Evolutionary conservation across 2,797 vertebrate genomes (phyloP).

Genomic region (Argya squamiceps): DNA sequence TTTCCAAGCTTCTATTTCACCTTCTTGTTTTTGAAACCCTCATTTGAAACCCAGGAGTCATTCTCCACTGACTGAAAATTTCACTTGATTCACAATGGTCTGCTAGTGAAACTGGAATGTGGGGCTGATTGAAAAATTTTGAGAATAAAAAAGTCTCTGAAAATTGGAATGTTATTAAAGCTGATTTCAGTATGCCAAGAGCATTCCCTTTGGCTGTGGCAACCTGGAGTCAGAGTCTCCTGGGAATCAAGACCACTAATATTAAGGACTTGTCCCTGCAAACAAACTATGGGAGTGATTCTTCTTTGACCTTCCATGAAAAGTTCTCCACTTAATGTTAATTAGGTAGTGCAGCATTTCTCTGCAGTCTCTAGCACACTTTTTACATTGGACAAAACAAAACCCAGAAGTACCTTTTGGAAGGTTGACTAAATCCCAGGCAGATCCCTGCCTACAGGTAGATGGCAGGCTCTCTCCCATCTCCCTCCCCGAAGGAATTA

Average conservation of each 20-base stretch:
- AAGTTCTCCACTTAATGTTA: background rate
- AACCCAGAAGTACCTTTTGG: background rate
- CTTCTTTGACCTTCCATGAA: background rate
- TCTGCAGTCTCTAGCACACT: background rate
- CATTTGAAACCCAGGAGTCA: background rate
- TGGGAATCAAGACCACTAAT: background rate
- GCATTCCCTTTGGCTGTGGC: background rate
- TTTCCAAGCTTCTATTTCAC: background rate
- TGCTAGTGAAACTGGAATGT: background rate
- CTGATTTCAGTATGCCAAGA: background rate
- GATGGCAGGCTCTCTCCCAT: background rate
- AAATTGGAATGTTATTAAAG: background rate
- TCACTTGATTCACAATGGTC: background rate
- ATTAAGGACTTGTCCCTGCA: background rate
- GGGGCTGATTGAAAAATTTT: background rate
- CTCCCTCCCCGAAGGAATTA: background rate
- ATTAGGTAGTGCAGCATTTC: background rate
- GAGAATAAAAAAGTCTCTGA: background rate
- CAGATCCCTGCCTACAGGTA: background rate
- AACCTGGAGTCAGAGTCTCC: background rate
- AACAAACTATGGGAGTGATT: background rate
- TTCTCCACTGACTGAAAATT: background rate
- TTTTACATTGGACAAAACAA: background rate
- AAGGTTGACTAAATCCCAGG: background rate
- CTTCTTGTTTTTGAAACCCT: background rate